Base-by-base conservation (phyloP, 2,797 vertebrate species). In the Danio albolineatus region DNA sequence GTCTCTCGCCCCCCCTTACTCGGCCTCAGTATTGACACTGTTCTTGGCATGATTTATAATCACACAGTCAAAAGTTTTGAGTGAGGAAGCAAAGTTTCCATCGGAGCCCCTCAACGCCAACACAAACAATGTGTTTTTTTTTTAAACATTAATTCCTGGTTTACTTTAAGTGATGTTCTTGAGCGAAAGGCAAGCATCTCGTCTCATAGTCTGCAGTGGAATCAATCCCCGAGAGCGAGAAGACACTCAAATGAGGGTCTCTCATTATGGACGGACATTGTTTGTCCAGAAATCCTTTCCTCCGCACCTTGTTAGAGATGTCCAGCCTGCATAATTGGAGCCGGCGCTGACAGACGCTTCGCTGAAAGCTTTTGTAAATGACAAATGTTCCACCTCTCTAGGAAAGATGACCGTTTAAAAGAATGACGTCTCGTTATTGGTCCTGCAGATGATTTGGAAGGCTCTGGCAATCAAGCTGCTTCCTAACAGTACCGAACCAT, bases 261-360 rank as follows among this genome's bases (percentile, higher is more conserved):
- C 92, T 94, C 93, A 94, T 95, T 94, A 95, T 90, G 89, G 91
- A 85, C 83, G 74, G 87, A 86, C 86, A 89, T 93, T 93, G 93
- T 94, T 94, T 94, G 92, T 93, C 93, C 90, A 92, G 90, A 89
- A 91, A 91, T 89, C 87, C 89, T 92, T 92, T 93, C 90, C 89
- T 90, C 90, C 90, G 90, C 93, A 94, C 93, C 93, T 94, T 94
- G 93, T 95, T 95, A 94, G 92, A 93, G 91, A 93, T 91, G 92
- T 94, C 93, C 91, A 88, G 87, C 84, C 90, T 89, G 88, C 90
- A 91, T 95, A 95, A 95, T 95, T 95, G 94, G 94, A 92, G 91
- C 90, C 91, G 86, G 93, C 72, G 87, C 91, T 92, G 92, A 94
- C 93, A 93, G 92, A 93, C 90, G 89, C 89, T 90, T 88, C 90